Evolutionary conservation across 2,797 vertebrate genomes (phyloP).

Genomic region (Knipowitschia caucasica): DNA sequence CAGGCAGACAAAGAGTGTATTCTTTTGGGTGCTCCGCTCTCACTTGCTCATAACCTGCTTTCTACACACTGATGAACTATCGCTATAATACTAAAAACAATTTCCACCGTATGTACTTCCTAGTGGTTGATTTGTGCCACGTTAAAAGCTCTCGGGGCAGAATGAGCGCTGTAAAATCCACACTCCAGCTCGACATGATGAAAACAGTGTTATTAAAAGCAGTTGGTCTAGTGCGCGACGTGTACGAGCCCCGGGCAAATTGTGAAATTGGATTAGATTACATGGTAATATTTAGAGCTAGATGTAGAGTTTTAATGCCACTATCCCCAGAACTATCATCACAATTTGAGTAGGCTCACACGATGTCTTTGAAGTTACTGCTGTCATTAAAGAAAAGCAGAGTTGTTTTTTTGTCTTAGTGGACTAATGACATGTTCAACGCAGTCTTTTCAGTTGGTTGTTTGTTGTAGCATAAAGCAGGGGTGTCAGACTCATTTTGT

Average conservation of each 20-base stretch:
- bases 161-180: constrained; percentile 16
- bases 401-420: constrained; percentile 24
- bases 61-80: constrained; percentile 18
- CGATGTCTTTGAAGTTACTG: constrained; percentile 39
- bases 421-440: constrained; percentile 10
- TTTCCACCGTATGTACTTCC: constrained; percentile 10
- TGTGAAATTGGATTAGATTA: constrained; percentile 56
- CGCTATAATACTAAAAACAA: constrained; percentile 9
- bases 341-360: constrained; percentile 49
- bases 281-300: constrained; percentile 47
- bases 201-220: constrained; percentile 25
- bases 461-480: no score
- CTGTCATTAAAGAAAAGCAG: constrained; percentile 31
- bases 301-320: constrained; percentile 33
- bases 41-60: constrained; percentile 58
- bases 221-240: constrained; percentile 25
- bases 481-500: no score
- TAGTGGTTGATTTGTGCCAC: constrained; percentile 9
- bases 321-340: constrained; percentile 42
- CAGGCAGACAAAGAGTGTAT: constrained; percentile 68
- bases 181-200: constrained; percentile 8
- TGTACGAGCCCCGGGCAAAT: constrained; percentile 35
- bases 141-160: constrained; percentile 14
- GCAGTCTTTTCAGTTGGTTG: background rate
- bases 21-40: constrained; percentile 63